Percentiles rank a stretch among this genome's conserved stretches.
These are phyloP conservation scores for Hypomecis atomaria DNA, from an alignment of 2,888 invertebrate genomes.

Conservation along the genomic window DNA sequence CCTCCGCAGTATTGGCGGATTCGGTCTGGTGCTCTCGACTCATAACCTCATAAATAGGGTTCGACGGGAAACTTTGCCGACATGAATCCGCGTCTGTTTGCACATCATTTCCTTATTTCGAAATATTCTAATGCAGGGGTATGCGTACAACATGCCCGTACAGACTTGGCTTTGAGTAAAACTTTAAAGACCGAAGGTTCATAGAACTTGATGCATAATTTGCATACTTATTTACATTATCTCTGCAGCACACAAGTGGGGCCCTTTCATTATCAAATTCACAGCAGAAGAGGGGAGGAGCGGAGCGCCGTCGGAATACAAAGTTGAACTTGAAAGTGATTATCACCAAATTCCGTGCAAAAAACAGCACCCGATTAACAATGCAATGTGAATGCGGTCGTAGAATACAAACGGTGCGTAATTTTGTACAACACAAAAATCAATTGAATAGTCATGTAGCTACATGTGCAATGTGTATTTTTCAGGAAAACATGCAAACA, in stretches of 20 bases:
- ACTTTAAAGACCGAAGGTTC: constrained; percentile 81
- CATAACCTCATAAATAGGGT: constrained; percentile 61
- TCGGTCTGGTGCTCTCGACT: constrained; percentile 52
- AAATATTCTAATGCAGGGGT: constrained; percentile 64
- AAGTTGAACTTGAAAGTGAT: constrained; percentile 76
- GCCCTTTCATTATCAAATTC: constrained; percentile 83
- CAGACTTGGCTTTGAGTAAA: constrained; percentile 70
- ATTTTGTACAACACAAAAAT: constrained; percentile 12
- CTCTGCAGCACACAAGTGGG: constrained; percentile 82
- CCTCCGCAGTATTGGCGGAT: constrained; percentile 45
- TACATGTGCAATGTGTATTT: not conserved
- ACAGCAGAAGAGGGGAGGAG: constrained; percentile 66
- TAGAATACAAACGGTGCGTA: constrained; percentile 37
- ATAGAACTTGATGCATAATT: constrained; percentile 80
- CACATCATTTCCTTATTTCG: constrained; percentile 68
- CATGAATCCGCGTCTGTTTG: constrained; percentile 65
- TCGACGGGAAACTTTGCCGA: constrained; percentile 62
- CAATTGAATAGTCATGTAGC: not conserved
- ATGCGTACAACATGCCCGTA: constrained; percentile 57
- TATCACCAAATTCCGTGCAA: constrained; percentile 73
- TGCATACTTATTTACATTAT: constrained; percentile 85
- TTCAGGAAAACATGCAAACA: not conserved
- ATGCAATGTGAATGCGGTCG: constrained; percentile 60
- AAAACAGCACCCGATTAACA: constrained; percentile 70
- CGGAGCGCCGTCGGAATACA: constrained; percentile 71